A percentile compares a stretch with the other conserved stretches of the same genome.
phyloP scores from a whole-genome alignment of 2,888 invertebrate genomes.

The Ophion obscuratus region DNA sequence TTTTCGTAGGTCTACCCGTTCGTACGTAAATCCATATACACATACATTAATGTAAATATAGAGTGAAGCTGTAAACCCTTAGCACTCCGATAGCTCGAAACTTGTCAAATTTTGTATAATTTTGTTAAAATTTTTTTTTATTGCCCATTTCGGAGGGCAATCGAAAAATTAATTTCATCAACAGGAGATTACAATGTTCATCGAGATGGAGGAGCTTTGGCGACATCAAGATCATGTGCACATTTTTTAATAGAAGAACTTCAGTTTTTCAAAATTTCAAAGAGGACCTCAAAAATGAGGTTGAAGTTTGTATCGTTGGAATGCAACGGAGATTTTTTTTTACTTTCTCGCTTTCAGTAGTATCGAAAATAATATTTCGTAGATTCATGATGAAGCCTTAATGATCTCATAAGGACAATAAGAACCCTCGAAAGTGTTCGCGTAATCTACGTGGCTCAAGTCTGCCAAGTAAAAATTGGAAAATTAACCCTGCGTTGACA shows the following conservation, averaged over 20 bases:
- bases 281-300: background rate
- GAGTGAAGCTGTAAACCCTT: too few relatives aligned
- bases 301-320: background rate
- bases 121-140: background rate
- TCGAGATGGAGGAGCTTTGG: background rate
- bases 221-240: background rate
- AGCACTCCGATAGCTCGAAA: too few relatives aligned
- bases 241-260: too few relatives aligned
- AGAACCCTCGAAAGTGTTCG: background rate
- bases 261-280: background rate
- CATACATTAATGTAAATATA: too few relatives aligned
- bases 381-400: too few relatives aligned
- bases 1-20: background rate
- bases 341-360: background rate
- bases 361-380: background rate
- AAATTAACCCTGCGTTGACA: too few relatives aligned
- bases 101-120: background rate
- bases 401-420: background rate
- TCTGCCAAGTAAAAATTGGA: too few relatives aligned
- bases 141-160: background rate
- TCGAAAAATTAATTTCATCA: background rate
- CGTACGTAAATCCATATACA: background rate
- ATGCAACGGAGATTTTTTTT: background rate
- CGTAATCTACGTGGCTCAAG: too few relatives aligned
- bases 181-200: background rate